phyloP scores from a whole-genome alignment of 2,888 invertebrate genomes.

The Frankliniella fusca region DNA sequence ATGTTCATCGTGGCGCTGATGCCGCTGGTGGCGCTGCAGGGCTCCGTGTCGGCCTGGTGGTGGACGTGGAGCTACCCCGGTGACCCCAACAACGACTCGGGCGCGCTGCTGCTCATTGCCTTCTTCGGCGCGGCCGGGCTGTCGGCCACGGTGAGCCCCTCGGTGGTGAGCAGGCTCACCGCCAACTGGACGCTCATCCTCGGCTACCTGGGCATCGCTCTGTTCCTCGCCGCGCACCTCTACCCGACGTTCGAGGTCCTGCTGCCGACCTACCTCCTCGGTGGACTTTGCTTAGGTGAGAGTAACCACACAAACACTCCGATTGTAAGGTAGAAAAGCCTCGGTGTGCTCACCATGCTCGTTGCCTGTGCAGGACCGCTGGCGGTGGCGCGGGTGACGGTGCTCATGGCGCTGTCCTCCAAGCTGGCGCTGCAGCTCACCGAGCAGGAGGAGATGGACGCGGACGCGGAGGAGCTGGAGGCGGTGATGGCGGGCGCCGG shows the following conservation, averaged over 20 bases:
- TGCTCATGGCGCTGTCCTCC: constrained; percentile 49
- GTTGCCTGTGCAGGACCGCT: constrained; percentile 36
- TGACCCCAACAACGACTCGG: constrained; percentile 46
- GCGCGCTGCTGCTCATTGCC: constrained; percentile 60
- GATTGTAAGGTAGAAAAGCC: too few species aligned
- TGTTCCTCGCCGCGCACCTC: constrained; percentile 60
- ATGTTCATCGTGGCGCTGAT: constrained; percentile 61
- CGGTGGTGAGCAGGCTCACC: constrained; percentile 53
- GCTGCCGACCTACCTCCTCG: constrained; percentile 52
- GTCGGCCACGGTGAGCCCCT: constrained; percentile 53
- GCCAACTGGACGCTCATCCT: constrained; percentile 45
- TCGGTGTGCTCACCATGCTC: neutral
- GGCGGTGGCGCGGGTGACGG: constrained; percentile 44
- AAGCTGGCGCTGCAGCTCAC: constrained; percentile 49
- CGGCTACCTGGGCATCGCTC: constrained; percentile 54
- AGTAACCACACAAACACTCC: neutral
- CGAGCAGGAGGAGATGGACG: constrained; percentile 49
- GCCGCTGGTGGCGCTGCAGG: constrained; percentile 57
- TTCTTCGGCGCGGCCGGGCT: constrained; percentile 60
- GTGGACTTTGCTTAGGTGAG: constrained; percentile 56
- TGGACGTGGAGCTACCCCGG: constrained; percentile 43
- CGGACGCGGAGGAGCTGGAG: constrained; percentile 41
- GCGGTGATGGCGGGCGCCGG: constrained; percentile 36
- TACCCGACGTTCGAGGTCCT: constrained; percentile 54
- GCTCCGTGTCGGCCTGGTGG: constrained; percentile 52